Evolutionary conservation across 2,797 vertebrate species (phyloP).

Genomic region (Propithecus perrieri): DNA sequence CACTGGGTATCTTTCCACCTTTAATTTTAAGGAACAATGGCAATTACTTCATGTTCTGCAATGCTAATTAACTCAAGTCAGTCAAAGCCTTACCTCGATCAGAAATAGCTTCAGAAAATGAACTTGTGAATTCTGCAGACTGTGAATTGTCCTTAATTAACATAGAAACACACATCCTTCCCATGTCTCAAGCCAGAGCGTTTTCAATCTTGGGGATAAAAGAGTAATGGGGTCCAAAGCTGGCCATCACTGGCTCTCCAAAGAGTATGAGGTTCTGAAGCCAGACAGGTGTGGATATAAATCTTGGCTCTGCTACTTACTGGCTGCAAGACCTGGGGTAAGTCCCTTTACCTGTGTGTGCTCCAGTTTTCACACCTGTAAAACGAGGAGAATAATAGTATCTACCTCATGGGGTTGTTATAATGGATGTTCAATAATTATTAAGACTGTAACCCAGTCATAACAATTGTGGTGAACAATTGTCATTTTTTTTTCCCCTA

Average conservation of each 20-base stretch:
- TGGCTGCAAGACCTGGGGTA: not conserved
- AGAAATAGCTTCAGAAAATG: conserved; percentile 17
- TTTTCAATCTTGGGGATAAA: not conserved
- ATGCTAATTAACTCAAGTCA: conserved; percentile 13
- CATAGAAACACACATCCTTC: not conserved
- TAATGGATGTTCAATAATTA: not conserved
- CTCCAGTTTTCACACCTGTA: not conserved
- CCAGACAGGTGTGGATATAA: not conserved
- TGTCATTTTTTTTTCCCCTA: not conserved
- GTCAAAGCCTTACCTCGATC: not conserved
- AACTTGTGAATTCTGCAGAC: conserved; percentile 26
- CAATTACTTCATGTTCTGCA: not conserved
- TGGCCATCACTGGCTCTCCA: not conserved
- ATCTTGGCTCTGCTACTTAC: not conserved
- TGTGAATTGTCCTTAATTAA: conserved; percentile 50
- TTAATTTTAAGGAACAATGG: not conserved
- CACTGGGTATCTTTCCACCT: not conserved
- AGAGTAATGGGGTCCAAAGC: not conserved
- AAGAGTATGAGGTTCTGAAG: not conserved
- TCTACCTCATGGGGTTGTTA: not conserved
- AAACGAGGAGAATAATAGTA: not conserved
- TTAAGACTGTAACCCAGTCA: not conserved
- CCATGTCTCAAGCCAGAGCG: not conserved
- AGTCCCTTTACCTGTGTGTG: not conserved
- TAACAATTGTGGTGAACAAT: not conserved